Conservation (phyloP, 92 coral and sea anemone species). For the Paragorgia papillata region DNA sequence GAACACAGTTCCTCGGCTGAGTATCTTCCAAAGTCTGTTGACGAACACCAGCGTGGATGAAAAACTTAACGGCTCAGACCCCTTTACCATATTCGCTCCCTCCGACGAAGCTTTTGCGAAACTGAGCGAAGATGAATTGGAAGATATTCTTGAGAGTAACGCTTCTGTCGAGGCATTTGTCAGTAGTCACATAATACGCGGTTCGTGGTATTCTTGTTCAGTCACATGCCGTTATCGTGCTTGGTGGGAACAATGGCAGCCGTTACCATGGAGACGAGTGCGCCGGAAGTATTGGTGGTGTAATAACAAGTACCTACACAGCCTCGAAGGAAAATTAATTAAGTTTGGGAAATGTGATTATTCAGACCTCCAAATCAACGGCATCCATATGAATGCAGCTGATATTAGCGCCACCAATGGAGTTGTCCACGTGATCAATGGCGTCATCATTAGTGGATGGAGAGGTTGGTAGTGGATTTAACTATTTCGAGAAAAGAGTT, state of each 20-base stretch:
- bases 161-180: slow-evolving; percentile 60
- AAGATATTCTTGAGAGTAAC: slow-evolving; percentile 61
- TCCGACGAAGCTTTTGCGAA: slow-evolving; percentile 33
- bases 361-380: slow-evolving; percentile 43
- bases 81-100: slow-evolving; percentile 83
- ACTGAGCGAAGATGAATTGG: slow-evolving; percentile 18
- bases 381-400: slow-evolving; percentile 42
- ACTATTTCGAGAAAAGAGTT: no score
- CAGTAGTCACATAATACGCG: slow-evolving; percentile 67
- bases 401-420: slow-evolving; percentile 80
- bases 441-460: no score
- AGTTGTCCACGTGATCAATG: slow-evolving; percentile 75
- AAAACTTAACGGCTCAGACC: slow-evolving; percentile 50
- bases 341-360: no score
- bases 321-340: no score
- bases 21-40: slow-evolving; percentile 57
- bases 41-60: slow-evolving; percentile 51
- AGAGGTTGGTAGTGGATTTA: no score
- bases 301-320: no score
- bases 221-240: slow-evolving; percentile 38
- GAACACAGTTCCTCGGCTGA: slow-evolving; percentile 62
- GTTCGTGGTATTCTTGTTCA: slow-evolving; percentile 60
- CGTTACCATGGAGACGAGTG: slow-evolving; percentile 45
- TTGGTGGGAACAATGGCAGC: no score
- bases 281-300: slow-evolving; percentile 2